phyloP scores from a whole-genome alignment of 2,888 invertebrate genomes.

The Eledona agricola region DNA sequence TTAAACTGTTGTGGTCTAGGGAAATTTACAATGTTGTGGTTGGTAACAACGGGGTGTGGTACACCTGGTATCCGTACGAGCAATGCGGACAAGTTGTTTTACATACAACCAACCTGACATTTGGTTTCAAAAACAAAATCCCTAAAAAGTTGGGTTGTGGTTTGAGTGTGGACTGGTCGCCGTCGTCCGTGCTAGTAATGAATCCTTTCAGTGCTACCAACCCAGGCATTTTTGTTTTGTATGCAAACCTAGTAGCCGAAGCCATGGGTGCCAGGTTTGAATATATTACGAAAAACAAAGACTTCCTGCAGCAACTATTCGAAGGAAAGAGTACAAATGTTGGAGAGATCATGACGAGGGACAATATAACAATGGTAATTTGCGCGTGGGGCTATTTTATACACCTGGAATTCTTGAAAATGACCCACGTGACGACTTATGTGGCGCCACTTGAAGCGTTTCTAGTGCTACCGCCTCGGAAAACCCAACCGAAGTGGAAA shows the following conservation, averaged over 20 bases:
- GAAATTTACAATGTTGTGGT: conserved; percentile 12
- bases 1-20: conserved; percentile 2
- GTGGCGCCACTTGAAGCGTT: neutral
- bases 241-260: neutral
- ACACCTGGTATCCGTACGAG: conserved; percentile 13
- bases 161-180: conserved; percentile 3
- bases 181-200: neutral
- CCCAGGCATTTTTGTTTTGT: conserved; percentile 11
- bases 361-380: too few relatives aligned
- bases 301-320: neutral
- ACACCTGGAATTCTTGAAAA: too few relatives aligned
- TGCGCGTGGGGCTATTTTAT: too few relatives aligned
- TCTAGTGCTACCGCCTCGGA: conserved; percentile 5
- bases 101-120: neutral
- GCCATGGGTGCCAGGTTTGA: neutral
- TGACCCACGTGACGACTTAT: neutral
- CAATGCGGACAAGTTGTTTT: conserved; percentile 1
- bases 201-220: conserved; percentile 5
- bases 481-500: conserved; percentile 5
- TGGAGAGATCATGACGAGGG: too few relatives aligned
- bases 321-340: neutral
- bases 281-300: neutral
- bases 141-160: conserved; percentile 5
- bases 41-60: neutral
- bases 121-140: conserved; percentile 11